Conservation (phyloP, 2,888 invertebrate genomes). For the Philereme vetulata region DNA sequence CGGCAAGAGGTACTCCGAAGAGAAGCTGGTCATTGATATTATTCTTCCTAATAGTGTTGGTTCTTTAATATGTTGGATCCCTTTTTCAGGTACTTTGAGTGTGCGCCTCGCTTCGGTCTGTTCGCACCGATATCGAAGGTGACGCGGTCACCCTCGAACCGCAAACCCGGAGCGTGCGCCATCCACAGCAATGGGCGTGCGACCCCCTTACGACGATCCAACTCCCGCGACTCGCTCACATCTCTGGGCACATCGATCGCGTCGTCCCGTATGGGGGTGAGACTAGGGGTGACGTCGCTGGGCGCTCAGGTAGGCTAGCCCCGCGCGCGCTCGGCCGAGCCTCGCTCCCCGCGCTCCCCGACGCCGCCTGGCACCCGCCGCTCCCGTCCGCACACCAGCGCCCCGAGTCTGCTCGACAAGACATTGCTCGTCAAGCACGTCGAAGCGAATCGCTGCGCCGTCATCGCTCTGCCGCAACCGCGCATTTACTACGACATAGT, state of each 20-base stretch:
- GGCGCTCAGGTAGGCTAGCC: conserved; percentile 86
- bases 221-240: conserved; percentile 94
- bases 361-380: conserved; percentile 51
- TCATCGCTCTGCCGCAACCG: conserved; percentile 75
- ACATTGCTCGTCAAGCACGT: conserved; percentile 74
- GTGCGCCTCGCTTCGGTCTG: conserved; percentile 94
- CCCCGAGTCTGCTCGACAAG: conserved; percentile 72
- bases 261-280: conserved; percentile 86
- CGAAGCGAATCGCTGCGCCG: conserved; percentile 73
- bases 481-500: conserved; percentile 73
- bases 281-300: conserved; percentile 89
- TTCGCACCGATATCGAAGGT: conserved; percentile 97
- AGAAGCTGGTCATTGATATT: background rate
- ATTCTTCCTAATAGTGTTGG: background rate
- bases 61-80: conserved; percentile 26
- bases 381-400: conserved; percentile 61
- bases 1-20: conserved; percentile 89
- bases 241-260: conserved; percentile 86
- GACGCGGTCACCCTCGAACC: conserved; percentile 91
- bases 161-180: conserved; percentile 85
- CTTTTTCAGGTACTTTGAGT: conserved; percentile 94
- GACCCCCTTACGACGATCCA: conserved; percentile 86
- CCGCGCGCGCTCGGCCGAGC: conserved; percentile 79
- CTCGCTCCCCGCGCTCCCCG: conserved; percentile 57
- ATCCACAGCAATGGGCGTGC: conserved; percentile 86